These are phyloP conservation scores for Drosophila leonis DNA, from an alignment of 2,888 invertebrate genomes.

Conservation along the genomic window DNA sequence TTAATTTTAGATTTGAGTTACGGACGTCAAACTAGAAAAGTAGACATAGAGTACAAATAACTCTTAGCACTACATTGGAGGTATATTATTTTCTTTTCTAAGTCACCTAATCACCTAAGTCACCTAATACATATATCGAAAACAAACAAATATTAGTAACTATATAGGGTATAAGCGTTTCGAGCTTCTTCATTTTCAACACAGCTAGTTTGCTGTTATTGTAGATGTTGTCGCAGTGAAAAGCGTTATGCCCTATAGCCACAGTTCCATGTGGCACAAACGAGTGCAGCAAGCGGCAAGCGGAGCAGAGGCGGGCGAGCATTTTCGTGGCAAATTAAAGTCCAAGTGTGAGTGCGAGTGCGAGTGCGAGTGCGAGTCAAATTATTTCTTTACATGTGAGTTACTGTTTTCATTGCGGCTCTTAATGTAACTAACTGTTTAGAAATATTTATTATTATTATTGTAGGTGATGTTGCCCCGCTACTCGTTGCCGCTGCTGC, in stretches of 20 bases:
- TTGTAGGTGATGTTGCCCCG: conserved; percentile 61
- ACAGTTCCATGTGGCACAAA: conserved; percentile 62
- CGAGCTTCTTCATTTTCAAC: neutral
- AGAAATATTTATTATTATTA: conserved; percentile 77
- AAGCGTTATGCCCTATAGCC: conserved; percentile 80
- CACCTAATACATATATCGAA: too few relatives aligned
- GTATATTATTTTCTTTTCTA: too few relatives aligned
- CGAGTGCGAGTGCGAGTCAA: conserved; percentile 74
- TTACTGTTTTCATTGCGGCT: conserved; percentile 83
- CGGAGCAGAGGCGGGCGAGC: conserved; percentile 15
- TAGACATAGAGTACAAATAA: too few relatives aligned
- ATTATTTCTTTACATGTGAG: conserved; percentile 82
- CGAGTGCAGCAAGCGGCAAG: conserved; percentile 39
- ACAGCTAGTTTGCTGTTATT: conserved; percentile 6
- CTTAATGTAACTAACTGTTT: conserved; percentile 82
- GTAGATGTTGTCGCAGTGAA: conserved; percentile 42
- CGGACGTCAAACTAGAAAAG: too few relatives aligned
- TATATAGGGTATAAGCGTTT: conserved; percentile 6
- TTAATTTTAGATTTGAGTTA: too few relatives aligned
- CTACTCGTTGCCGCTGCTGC: conserved; percentile 37
- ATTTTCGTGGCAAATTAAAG: conserved; percentile 83
- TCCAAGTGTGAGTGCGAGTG: conserved; percentile 77
- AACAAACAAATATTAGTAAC: neutral
- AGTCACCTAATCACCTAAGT: too few relatives aligned
- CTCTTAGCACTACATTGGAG: too few relatives aligned